Conservation (phyloP, 2,888 invertebrate species). For the Meteorus cinctellus region DNA sequence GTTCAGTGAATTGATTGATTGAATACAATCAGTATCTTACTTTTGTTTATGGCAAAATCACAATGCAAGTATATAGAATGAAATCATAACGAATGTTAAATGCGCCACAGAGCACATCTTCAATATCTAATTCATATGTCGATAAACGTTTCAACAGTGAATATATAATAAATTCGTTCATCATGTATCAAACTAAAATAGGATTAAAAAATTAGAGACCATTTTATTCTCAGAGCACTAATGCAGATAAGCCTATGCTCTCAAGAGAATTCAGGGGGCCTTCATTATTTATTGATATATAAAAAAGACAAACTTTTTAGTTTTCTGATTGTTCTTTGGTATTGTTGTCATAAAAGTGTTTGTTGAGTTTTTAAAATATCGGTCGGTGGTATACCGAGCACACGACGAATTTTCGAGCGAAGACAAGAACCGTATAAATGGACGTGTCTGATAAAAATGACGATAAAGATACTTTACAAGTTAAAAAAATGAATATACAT, state of each 20-base stretch:
- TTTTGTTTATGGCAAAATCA: slow-evolving; percentile 34
- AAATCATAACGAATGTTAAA: slow-evolving; percentile 37
- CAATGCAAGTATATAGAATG: slow-evolving; percentile 28
- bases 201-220: slow-evolving; percentile 37
- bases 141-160: slow-evolving; percentile 36
- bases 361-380: slow-evolving; percentile 41
- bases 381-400: slow-evolving; percentile 21
- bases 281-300: slow-evolving; percentile 34
- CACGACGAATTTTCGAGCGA: slow-evolving; percentile 36
- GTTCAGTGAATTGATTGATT: slow-evolving; percentile 19
- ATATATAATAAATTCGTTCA: slow-evolving; percentile 45
- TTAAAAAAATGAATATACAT: slow-evolving; percentile 35
- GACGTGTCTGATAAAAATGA: slow-evolving; percentile 30
- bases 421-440: slow-evolving; percentile 35
- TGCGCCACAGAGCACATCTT: slow-evolving; percentile 42
- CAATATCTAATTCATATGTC: slow-evolving; percentile 33
- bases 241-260: background rate
- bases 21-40: slow-evolving; percentile 16
- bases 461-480: slow-evolving; percentile 11
- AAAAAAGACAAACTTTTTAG: slow-evolving; percentile 42
- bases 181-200: slow-evolving; percentile 23
- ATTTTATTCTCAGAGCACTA: background rate
- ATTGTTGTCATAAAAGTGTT: slow-evolving; percentile 42
- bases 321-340: slow-evolving; percentile 41
- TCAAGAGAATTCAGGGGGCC: slow-evolving; percentile 1